Base-by-base conservation (phyloP, 2,797 vertebrate genomes). In the Numenius phaeopus region DNA sequence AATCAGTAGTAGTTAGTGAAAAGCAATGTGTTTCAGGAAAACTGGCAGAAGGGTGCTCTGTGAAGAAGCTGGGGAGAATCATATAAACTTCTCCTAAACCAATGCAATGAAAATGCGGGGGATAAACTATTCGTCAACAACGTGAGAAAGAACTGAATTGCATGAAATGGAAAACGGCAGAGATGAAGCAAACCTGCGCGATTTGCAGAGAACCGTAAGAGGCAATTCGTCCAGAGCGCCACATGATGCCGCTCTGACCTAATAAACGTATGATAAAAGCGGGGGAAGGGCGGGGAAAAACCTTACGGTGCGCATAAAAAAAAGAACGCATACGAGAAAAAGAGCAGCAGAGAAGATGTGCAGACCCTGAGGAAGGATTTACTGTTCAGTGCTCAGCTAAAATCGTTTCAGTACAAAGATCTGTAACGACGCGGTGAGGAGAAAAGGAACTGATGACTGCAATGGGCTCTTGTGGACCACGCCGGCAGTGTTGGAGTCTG, bases 401-500 rank as follows among this genome's bases (percentile, higher is more conserved):
- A 77, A 11, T 4, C 5, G 1, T 34, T 8, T 23, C 8, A 1
- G 13, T 16, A 57, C 5, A 37, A 30, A 30, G 11, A 37, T 34
- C n/a, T 3, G 5, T 19, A 27, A 34, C 5, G 7, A 32, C 14
- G 15, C 4, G 7, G 20, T 11, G 16, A 9, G 13, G 17, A 66
- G 6, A 40, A 79, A 29, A 10, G 4, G 9, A 64, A n/a, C 12
- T 8, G 1, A 4, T 34, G 59, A 30, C 11, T 2, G 23, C 11
- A 11, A 72, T 59, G 66, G 52, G 44, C 5, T 5, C 14, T 42
- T 20, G 3, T 6, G n/a, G 9, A 44, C 27, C 6, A 12, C 3
- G 0, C 7, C 2, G 13, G 27, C 20, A 23, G 4, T 9, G 32
- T 5, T 47, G 54, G 69, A 12, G 15, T 3, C 2, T 23, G 5